Evolutionary conservation across 2,888 invertebrate genomes (phyloP).

Genomic region (Lymantria monacha): DNA sequence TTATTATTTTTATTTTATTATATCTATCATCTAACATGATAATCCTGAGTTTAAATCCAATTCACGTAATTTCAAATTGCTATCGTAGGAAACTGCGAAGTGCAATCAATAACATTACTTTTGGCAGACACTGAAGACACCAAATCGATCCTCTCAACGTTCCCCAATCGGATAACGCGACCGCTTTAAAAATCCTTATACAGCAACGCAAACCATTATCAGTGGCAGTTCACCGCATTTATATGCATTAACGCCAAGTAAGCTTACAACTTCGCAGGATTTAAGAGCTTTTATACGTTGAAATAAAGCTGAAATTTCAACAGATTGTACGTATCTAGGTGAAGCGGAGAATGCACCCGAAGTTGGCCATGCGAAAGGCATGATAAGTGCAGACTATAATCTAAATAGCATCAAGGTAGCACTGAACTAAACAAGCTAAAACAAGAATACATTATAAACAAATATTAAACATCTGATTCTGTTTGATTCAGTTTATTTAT

Average conservation of each 20-base stretch:
- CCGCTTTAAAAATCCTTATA: constrained; percentile 55
- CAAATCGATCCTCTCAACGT: constrained; percentile 27
- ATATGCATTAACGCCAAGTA: constrained; percentile 58
- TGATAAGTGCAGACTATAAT: constrained; percentile 74
- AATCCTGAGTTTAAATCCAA: neutral
- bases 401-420: constrained; percentile 70
- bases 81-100: constrained; percentile 11
- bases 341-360: constrained; percentile 52
- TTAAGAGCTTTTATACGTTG: constrained; percentile 35
- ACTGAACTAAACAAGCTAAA: constrained; percentile 43
- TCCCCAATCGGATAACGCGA: constrained; percentile 35
- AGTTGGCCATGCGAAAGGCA: constrained; percentile 64
- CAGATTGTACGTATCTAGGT: constrained; percentile 34
- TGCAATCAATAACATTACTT: constrained; percentile 26
- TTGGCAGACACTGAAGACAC: constrained; percentile 43
- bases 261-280: constrained; percentile 20
- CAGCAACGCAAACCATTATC: constrained; percentile 58
- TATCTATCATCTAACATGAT: too few relatives aligned
- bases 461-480: constrained; percentile 23
- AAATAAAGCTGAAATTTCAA: constrained; percentile 52
- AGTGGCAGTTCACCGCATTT: constrained; percentile 62
- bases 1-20: too few relatives aligned
- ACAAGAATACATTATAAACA: constrained; percentile 37
- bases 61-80: constrained; percentile 21
- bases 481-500: constrained; percentile 23